These are phyloP conservation scores for Salmo trutta DNA, from an alignment of 2,797 vertebrate genomes.

Conservation along the genomic window DNA sequence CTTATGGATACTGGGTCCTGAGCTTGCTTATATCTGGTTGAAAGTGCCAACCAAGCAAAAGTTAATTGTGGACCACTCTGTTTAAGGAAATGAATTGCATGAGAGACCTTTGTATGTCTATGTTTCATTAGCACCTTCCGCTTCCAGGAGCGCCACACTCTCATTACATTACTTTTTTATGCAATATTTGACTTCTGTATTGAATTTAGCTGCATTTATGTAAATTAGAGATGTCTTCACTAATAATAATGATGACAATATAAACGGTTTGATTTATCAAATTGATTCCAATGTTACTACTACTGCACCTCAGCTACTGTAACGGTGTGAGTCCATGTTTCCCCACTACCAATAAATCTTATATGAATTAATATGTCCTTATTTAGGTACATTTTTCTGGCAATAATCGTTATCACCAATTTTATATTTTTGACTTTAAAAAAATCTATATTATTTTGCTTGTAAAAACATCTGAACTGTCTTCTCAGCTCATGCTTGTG, in stretches of 20 bases:
- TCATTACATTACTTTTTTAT: neutral
- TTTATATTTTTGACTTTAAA: too few species aligned
- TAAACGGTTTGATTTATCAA: too few species aligned
- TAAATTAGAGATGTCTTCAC: neutral
- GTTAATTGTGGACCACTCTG: neutral
- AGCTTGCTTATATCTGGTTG: neutral
- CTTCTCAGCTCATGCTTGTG: too few species aligned
- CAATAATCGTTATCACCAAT: neutral
- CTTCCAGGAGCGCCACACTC: neutral
- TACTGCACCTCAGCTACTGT: too few species aligned
- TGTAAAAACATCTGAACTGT: too few species aligned
- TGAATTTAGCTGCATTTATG: neutral
- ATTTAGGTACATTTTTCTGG: neutral
- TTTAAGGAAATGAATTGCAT: neutral
- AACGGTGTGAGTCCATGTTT: too few species aligned
- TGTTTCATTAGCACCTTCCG: neutral
- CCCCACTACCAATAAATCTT: too few species aligned
- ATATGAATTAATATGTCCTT: neutral
- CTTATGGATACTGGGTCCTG: neutral
- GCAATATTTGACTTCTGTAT: neutral
- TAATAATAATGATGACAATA: too few species aligned
- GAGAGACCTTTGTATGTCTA: neutral
- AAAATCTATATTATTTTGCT: too few species aligned
- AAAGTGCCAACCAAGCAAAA: neutral
- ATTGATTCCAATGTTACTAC: too few species aligned